Evolutionary conservation across 2,113 vertebrate species (phyloP).

Genomic region (Callipepla californica): DNA sequence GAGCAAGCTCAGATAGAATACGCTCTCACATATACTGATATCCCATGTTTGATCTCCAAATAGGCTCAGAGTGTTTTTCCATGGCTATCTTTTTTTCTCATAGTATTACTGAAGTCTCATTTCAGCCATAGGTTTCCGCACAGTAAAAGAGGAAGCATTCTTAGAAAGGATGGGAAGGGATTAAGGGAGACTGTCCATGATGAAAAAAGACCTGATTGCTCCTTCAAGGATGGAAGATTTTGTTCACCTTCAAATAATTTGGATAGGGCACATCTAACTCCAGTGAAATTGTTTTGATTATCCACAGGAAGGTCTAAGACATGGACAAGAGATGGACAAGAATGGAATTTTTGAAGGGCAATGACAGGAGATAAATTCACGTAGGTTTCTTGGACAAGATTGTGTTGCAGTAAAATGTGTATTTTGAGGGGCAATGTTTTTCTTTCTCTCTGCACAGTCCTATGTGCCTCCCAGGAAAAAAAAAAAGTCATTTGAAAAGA

Average conservation of each 20-base stretch:
- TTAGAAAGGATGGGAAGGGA: neutral
- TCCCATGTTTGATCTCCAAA: neutral
- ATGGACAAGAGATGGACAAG: neutral
- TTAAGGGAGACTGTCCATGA: neutral
- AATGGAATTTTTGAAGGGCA: neutral
- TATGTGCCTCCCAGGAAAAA: neutral
- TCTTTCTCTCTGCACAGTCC: neutral
- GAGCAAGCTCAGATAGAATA: neutral
- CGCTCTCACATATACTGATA: neutral
- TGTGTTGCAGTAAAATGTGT: neutral
- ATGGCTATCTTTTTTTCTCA: neutral
- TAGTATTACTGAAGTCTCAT: neutral
- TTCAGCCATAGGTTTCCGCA: neutral
- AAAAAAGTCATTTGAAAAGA: neutral
- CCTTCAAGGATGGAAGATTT: neutral
- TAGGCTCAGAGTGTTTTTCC: neutral
- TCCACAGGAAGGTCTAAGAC: neutral
- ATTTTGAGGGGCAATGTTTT: neutral
- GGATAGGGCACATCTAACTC: neutral
- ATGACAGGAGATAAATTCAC: neutral
- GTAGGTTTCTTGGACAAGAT: neutral
- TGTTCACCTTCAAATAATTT: neutral
- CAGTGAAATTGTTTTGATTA: neutral
- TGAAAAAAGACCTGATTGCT: neutral
- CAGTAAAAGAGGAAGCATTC: neutral